Evolutionary conservation across 2,888 invertebrate genomes (phyloP).

Genomic region (Xestia c-nigrum): DNA sequence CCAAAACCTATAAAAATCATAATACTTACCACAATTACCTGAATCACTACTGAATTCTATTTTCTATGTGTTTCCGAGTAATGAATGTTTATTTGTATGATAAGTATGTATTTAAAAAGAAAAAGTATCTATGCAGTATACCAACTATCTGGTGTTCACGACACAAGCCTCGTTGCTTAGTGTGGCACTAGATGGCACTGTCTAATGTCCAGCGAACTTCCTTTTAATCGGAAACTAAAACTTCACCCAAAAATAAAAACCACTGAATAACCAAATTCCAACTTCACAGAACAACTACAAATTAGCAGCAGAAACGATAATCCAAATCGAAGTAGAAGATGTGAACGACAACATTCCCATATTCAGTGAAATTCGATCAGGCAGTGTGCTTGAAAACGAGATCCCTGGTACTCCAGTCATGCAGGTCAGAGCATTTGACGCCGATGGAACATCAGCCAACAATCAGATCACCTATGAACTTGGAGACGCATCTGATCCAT

Average conservation of each 20-base stretch:
- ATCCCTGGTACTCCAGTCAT: slow-evolving; percentile 95
- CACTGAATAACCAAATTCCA: not conserved
- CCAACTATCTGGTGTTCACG: too few relatives aligned
- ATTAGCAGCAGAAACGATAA: slow-evolving; percentile 94
- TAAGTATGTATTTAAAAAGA: too few relatives aligned
- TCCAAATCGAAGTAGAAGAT: slow-evolving; percentile 95
- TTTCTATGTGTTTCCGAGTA: too few relatives aligned
- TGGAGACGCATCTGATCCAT: slow-evolving; percentile 93
- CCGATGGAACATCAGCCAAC: slow-evolving; percentile 95
- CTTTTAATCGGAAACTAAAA: slow-evolving; percentile 5
- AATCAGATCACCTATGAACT: slow-evolving; percentile 96
- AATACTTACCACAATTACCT: not conserved
- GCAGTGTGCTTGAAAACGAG: slow-evolving; percentile 96
- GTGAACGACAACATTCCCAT: slow-evolving; percentile 97
- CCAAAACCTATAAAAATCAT: not conserved
- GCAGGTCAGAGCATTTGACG: slow-evolving; percentile 96
- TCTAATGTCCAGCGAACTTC: too few relatives aligned
- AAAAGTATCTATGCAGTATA: too few relatives aligned
- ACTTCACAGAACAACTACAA: slow-evolving; percentile 93
- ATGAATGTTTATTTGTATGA: too few relatives aligned
- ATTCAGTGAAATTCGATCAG: slow-evolving; percentile 95
- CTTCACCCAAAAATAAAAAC: not conserved
- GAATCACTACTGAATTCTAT: not conserved
- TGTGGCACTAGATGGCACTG: too few relatives aligned
- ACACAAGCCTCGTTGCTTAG: too few relatives aligned